These are phyloP conservation scores for Anguilla anguilla DNA, from an alignment of 2,797 vertebrate species.

Conservation along the genomic window DNA sequence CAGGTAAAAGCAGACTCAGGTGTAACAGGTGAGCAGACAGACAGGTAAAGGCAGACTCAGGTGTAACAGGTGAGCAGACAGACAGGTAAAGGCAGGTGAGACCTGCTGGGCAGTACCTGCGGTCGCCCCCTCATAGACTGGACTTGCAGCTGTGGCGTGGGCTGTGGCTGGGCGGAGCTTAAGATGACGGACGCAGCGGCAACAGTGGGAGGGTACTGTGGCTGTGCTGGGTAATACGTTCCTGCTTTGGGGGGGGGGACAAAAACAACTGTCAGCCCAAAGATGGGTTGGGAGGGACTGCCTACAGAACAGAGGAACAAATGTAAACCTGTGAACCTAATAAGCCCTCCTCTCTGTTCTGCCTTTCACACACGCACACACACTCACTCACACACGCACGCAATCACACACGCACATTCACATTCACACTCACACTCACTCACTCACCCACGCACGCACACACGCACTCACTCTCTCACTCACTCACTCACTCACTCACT, in stretches of 20 bases:
- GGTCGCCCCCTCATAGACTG: constrained; percentile 90
- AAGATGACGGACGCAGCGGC: constrained; percentile 86
- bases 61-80: neutral
- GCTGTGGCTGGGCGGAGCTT: constrained; percentile 79
- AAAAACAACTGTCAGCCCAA: constrained; percentile 27
- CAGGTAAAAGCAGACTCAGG: no score
- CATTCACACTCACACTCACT: no score
- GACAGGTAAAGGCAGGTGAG: neutral
- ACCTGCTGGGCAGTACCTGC: constrained; percentile 71
- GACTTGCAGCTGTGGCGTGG: constrained; percentile 71
- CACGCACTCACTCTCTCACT: no score
- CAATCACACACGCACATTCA: no score
- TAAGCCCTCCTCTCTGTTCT: no score
- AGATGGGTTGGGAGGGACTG: neutral
- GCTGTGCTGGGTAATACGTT: constrained; percentile 89
- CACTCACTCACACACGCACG: no score
- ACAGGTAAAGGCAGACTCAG: neutral
- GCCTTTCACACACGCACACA: no score
- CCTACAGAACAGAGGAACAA: neutral
- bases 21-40: no score
- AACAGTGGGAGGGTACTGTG: constrained; percentile 86
- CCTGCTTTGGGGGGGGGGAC: constrained; percentile 73
- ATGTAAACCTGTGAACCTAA: neutral
- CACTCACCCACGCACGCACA: no score
- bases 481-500: no score